A percentile compares a stretch with the other conserved stretches of the same genome.
phyloP scores from a whole-genome alignment of 2,113 vertebrate species.

The Cyprinodon variegatus region DNA sequence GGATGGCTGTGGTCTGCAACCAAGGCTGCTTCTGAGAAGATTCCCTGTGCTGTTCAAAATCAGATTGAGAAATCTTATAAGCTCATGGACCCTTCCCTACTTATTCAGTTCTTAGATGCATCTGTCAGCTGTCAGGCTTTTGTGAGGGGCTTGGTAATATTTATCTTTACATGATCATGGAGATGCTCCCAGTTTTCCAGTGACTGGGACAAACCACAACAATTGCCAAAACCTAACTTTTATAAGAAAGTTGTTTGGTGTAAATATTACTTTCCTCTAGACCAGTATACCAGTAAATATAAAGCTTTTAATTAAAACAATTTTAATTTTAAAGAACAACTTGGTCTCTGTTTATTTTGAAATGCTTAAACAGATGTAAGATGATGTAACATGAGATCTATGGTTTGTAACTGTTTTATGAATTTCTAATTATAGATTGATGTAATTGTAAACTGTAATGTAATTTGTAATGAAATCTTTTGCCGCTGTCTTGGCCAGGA shows the following conservation, averaged over 20 bases:
- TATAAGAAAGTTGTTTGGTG: background rate
- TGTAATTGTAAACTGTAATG: too few relatives aligned
- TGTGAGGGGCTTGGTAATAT: too few relatives aligned
- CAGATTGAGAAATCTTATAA: background rate
- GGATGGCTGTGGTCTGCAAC: too few relatives aligned
- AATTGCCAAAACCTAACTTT: background rate
- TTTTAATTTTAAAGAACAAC: background rate
- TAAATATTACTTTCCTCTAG: background rate
- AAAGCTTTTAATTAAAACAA: background rate
- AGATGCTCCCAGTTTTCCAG: background rate
- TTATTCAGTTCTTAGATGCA: too few relatives aligned
- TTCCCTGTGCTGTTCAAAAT: background rate
- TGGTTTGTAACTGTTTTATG: too few relatives aligned
- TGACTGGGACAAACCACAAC: background rate
- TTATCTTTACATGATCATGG: background rate
- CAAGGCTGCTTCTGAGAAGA: background rate
- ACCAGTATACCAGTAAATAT: background rate
- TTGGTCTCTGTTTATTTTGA: constrained; percentile 54
- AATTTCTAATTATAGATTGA: too few relatives aligned
- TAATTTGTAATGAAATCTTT: too few relatives aligned
- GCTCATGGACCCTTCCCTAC: too few relatives aligned
- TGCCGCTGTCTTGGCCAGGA: too few relatives aligned
- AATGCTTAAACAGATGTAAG: constrained; percentile 29
- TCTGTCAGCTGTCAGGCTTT: too few relatives aligned
- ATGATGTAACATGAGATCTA: too few relatives aligned